Base-by-base conservation (phyloP, 1,140 invertebrate species). In the Schlechtendalia chinensis region DNA sequence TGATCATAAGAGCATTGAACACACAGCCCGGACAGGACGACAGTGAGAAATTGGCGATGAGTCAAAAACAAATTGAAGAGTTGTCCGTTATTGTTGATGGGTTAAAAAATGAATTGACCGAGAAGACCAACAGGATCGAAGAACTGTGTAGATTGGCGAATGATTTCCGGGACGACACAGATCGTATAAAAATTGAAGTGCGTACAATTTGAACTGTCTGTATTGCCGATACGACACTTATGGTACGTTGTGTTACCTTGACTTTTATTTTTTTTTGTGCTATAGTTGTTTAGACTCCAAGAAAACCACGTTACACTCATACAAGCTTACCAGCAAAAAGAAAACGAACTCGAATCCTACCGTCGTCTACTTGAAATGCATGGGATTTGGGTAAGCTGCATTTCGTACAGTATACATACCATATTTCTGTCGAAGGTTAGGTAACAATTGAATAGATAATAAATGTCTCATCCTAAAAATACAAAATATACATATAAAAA, bases 301-400 rank as follows among this genome's bases (percentile, higher is more conserved):
- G 75, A 79, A 50, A 79, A 79, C 27, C 56, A 79, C 8, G 61
- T 79, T 11, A 17, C n/a, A 10, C 58, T 79, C 8, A 79, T 79
- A 19, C 75, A 79, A 27, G 75, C 75, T 12, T 79, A 79, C 17
- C 75, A 79, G 1, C 17, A 50, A 27, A 79, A 79, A 61, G 75
- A 79, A 29, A 79, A 61, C 0, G 75, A 79, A 63, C 39, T 79
- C 1, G 75, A 79, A 79, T 79, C 75, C 1, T 79, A 79, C 17
- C 22, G 75, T 19, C 54, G 75, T 61, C 45, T 79, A 17, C 58
- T 79, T 19, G 75, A 61, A 63, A 79, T 79, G 75, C 75, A 79
- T 12, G 75, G 75, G 6, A 79, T 79, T 63, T 79, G 75, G 75
- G 75, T 79, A 61, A 79, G 75, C 47, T 17, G 0, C 24, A 50